Evolutionary conservation across 2,113 vertebrate species (phyloP), one percentile per base, ranked within the genome.

Genomic region (Pithys albifrons): DNA sequence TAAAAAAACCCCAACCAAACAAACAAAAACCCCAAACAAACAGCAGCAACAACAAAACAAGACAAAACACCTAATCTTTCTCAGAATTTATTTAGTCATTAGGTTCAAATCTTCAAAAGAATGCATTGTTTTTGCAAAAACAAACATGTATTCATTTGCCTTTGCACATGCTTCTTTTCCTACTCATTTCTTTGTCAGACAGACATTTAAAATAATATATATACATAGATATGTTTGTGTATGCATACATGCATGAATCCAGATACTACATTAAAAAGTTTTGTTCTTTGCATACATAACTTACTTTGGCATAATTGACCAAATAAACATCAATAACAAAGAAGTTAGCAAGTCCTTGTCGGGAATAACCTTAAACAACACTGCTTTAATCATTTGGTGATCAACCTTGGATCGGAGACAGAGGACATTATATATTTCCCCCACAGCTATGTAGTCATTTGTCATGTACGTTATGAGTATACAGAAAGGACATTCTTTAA

Each of bases 291-390:
- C 2, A 12, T 25, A 35, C 5, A 22, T 71, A 59, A 55, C 1
- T 13, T 7, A 23, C 12, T 22, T 84, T 14, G 39, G 25, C 49
- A 84, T 59, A 80, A 86, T n/a, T 88, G 48, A 22, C 14, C 10
- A 71, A 94, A 95, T 35, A 88, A 43, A 19, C 23, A 57, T 33
- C 51, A 92, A 35, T 74, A 91, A 67, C 52, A 76, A 71, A 81
- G 74, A 82, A 90, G 3, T 77, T 74, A 69, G 41, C 22, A 52
- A 46, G 58, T 61, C 74, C 10, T 11, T 62, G 25, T 28, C 76
- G 59, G 51, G 55, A 90, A 94, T 80, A 85, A 92, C 52, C 59
- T 67, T 71, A 85, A 97, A 92, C 39, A 94, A 18, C 51, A 28
- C 19, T 17, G 55, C 33, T 95, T 93, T 89, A 92, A 85, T 96